Conservation (phyloP, 2,888 invertebrate genomes). For the Meghimatium bilineatum region DNA sequence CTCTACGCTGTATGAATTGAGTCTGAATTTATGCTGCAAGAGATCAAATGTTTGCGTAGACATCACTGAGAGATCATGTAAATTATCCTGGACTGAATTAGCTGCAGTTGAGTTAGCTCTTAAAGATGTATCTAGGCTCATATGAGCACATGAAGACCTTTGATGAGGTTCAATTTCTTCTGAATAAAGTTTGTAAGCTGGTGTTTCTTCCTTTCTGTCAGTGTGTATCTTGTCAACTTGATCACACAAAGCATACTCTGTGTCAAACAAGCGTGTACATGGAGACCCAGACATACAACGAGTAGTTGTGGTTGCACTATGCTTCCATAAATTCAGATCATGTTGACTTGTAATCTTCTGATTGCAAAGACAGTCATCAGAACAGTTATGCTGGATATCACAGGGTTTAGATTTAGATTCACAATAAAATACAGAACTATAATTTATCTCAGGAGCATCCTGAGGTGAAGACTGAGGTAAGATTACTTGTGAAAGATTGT, state of each 20-base stretch:
- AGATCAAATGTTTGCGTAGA: neutral
- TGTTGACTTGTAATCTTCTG: neutral
- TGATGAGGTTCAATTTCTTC: neutral
- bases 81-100: neutral
- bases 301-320: neutral
- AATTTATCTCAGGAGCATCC: neutral
- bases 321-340: neutral
- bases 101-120: neutral
- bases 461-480: constrained; percentile 29
- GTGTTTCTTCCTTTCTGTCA: neutral
- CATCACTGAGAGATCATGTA: neutral
- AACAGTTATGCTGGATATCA: neutral
- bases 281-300: neutral
- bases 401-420: neutral
- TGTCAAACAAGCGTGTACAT: neutral
- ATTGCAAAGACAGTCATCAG: neutral
- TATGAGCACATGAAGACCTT: neutral
- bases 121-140: neutral
- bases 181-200: neutral
- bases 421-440: neutral
- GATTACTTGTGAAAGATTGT: constrained; percentile 19
- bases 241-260: neutral
- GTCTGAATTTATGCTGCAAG: neutral
- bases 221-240: neutral
- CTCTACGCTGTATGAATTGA: neutral